These are phyloP conservation scores for Smithornis capensis DNA, from an alignment of 2,113 vertebrate species.

Conservation along the genomic window DNA sequence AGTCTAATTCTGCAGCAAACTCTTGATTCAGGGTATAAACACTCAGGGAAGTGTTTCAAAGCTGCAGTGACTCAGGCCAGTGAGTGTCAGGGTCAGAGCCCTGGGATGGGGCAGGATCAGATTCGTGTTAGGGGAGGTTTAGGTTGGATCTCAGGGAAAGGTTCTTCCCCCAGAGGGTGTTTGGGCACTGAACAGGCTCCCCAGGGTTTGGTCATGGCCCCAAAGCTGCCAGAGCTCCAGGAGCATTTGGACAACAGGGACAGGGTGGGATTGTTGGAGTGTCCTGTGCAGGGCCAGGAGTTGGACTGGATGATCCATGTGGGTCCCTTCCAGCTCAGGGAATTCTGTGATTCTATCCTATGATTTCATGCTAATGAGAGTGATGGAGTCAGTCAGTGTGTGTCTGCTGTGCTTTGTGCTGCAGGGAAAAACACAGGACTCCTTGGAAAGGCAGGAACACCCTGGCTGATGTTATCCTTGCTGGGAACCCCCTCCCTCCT, in stretches of 20 bases:
- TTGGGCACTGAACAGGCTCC: not conserved
- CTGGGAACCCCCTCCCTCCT: fast-evolving
- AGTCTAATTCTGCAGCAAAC: not conserved
- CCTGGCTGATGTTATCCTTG: not conserved
- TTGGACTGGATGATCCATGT: not conserved
- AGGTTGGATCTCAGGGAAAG: fast-evolving
- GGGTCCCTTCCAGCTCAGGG: not conserved
- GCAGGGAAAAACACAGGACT: fast-evolving
- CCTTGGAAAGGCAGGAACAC: not conserved
- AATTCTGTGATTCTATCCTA: not conserved
- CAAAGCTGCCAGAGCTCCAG: not conserved
- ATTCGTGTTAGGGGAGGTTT: fast-evolving
- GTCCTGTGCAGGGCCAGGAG: not conserved
- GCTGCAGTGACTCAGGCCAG: not conserved
- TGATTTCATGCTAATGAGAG: not conserved
- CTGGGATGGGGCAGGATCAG: not conserved
- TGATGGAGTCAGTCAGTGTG: not conserved
- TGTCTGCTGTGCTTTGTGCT: not conserved
- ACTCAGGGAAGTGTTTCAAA: fast-evolving
- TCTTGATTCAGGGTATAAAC: not conserved
- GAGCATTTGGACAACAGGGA: fast-evolving
- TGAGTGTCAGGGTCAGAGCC: fast-evolving
- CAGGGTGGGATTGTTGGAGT: not conserved
- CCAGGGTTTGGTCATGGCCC: not conserved
- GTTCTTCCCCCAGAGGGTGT: not conserved